These are phyloP conservation scores for Heptranchias perlo DNA, from an alignment of 2,113 vertebrate genomes.

Conservation along the genomic window DNA sequence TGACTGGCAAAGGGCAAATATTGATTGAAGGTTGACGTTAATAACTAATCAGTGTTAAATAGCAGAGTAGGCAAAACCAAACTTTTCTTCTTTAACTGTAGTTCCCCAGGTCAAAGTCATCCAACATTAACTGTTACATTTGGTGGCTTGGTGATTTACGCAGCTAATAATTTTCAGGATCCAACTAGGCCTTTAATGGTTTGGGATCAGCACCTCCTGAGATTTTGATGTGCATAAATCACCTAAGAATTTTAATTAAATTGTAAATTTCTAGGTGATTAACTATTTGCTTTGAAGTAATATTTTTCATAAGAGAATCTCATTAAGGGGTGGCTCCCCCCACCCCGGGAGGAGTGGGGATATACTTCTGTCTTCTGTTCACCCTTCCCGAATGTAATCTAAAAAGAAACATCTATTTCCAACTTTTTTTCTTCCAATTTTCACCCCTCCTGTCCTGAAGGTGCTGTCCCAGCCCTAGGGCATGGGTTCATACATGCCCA, in stretches of 20 bases:
- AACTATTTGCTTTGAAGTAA: background rate
- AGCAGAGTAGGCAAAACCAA: background rate
- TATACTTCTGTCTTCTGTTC: no score
- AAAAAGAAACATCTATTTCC: no score
- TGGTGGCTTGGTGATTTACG: background rate
- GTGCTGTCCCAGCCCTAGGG: no score
- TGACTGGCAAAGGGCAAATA: background rate
- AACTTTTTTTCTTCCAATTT: no score
- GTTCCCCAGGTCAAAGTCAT: background rate
- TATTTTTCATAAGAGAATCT: background rate
- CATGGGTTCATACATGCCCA: no score
- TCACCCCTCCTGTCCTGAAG: no score
- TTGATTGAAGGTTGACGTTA: background rate
- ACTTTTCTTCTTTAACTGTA: background rate
- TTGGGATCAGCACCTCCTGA: background rate
- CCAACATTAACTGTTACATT: background rate
- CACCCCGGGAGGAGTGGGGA: background rate
- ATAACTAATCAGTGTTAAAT: background rate
- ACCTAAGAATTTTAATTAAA: background rate
- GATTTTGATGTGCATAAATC: background rate
- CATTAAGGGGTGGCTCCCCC: background rate
- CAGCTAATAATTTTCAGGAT: background rate
- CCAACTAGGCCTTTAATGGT: background rate
- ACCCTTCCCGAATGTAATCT: no score
- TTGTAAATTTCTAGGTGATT: background rate